Percentiles rank a stretch among this genome's conserved stretches.
phyloP scores from a whole-genome alignment of 2,113 vertebrate species.

The Nannobrachium achirus region DNA sequence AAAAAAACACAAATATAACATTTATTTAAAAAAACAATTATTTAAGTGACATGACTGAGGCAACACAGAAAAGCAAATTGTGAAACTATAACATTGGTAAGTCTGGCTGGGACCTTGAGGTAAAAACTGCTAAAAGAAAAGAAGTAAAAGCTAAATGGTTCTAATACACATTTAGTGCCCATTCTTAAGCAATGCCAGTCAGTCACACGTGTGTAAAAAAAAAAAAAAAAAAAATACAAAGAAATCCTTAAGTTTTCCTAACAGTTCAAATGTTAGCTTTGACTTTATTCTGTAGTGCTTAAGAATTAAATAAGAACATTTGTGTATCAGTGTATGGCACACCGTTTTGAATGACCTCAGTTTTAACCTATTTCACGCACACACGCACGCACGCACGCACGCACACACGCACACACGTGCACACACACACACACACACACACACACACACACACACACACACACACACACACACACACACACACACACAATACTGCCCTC shows the following conservation, averaged over 20 bases:
- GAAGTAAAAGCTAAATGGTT: conserved; percentile 57
- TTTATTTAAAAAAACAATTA: conserved; percentile 79
- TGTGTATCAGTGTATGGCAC: conserved; percentile 55
- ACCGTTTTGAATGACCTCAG: conserved; percentile 52
- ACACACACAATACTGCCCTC: too few species aligned
- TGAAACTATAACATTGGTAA: conserved; percentile 69
- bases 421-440: neutral
- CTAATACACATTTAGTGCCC: conserved; percentile 54
- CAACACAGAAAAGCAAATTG: conserved; percentile 74
- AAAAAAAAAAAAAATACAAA: neutral
- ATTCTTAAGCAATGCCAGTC: conserved; percentile 71
- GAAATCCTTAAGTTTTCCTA: too few species aligned
- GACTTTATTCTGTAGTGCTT: conserved; percentile 58
- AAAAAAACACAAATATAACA: conserved; percentile 66
- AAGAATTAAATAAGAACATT: conserved; percentile 55
- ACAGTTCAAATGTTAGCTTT: conserved; percentile 57
- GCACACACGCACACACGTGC: conserved; percentile 25
- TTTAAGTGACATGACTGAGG: conserved; percentile 77
- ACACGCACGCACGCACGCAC: conserved; percentile 39
- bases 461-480: too few species aligned
- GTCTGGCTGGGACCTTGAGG: conserved; percentile 68
- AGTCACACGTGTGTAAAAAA: conserved; percentile 58
- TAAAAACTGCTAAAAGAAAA: conserved; percentile 66
- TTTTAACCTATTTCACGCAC: conserved; percentile 38
- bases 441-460: too few species aligned